Conservation (phyloP, 2,113 vertebrate species). For the Aspidoscelis tigris region DNA sequence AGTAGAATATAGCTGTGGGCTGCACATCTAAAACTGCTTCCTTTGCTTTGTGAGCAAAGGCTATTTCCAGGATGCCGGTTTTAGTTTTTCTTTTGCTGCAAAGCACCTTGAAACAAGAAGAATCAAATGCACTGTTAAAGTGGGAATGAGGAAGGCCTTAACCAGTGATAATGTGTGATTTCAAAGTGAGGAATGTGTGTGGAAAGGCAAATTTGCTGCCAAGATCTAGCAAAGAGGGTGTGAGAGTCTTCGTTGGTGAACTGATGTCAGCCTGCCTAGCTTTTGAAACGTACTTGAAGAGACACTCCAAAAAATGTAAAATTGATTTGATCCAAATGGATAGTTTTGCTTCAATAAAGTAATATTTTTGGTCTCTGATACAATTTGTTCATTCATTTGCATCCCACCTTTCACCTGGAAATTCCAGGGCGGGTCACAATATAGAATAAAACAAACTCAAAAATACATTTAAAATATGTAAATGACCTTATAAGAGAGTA, state of each 20-base stretch:
- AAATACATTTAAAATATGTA: constrained; percentile 22
- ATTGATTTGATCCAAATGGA: constrained; percentile 46
- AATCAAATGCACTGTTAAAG: constrained; percentile 9
- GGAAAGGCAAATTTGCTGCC: not conserved
- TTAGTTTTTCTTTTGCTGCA: not conserved
- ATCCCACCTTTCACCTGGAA: too few relatives aligned
- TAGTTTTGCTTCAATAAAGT: constrained; percentile 45
- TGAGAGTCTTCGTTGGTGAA: constrained; percentile 31
- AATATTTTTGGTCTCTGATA: constrained; percentile 35
- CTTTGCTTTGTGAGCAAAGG: not conserved
- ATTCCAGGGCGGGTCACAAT: too few relatives aligned
- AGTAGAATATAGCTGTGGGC: fast-evolving
- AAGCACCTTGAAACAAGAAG: not conserved
- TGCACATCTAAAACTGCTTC: fast-evolving
- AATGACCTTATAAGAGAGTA: constrained; percentile 41
- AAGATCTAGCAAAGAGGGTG: not conserved
- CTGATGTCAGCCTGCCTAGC: constrained; percentile 28
- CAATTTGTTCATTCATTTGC: constrained; percentile 11
- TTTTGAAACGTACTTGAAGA: constrained; percentile 33
- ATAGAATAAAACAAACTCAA: too few relatives aligned
- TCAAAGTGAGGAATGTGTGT: not conserved
- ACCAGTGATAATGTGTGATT: not conserved
- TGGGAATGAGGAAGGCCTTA: not conserved
- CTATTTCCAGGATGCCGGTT: not conserved
- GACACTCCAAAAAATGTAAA: constrained; percentile 50